These are phyloP conservation scores for Henicopernis longicauda DNA, from an alignment of 2,113 vertebrate genomes.

Conservation along the genomic window DNA sequence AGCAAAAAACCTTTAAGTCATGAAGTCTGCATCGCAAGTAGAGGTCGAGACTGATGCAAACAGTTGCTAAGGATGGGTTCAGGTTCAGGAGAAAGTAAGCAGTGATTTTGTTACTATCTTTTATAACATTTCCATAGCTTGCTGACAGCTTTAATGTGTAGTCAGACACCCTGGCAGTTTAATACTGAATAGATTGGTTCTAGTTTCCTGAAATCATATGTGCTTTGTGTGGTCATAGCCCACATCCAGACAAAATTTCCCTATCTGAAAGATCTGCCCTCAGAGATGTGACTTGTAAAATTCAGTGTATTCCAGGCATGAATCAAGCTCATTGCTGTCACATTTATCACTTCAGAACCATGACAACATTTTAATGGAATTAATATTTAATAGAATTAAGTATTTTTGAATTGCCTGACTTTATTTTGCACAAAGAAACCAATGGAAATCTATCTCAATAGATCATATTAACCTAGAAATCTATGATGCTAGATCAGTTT, in stretches of 20 bases:
- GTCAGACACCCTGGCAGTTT: neutral
- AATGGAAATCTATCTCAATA: conserved; percentile 35
- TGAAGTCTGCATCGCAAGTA: neutral
- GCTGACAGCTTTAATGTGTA: neutral
- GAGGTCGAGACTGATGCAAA: neutral
- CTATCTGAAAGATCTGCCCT: neutral
- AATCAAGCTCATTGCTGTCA: neutral
- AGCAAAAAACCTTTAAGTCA: neutral
- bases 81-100: neutral
- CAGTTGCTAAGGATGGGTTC: neutral
- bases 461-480: conserved; percentile 28
- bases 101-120: neutral
- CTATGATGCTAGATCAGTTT: conserved; percentile 29
- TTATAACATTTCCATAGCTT: neutral
- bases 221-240: neutral
- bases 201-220: neutral
- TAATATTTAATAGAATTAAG: conserved; percentile 50
- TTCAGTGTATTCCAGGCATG: neutral
- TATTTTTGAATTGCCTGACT: neutral
- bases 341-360: conserved; percentile 23
- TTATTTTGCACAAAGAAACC: conserved; percentile 21
- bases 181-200: neutral
- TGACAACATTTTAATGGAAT: conserved; percentile 24
- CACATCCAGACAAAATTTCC: neutral
- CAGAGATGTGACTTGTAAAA: neutral